These are phyloP conservation scores for Pandion haliaetus DNA, from an alignment of 2,113 vertebrate genomes.

Conservation along the genomic window DNA sequence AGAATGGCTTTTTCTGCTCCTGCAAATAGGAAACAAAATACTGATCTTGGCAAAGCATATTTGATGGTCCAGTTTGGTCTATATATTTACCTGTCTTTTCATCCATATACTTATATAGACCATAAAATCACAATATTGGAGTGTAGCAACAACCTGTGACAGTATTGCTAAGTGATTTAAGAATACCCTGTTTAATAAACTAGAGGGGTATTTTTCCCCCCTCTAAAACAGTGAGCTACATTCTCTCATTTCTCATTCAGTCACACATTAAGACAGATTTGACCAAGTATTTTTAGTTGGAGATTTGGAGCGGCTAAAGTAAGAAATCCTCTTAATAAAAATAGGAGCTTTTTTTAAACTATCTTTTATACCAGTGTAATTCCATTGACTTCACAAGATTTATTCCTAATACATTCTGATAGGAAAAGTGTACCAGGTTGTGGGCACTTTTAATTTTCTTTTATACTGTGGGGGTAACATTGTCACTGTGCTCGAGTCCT, in stretches of 20 bases:
- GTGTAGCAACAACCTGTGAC: not conserved
- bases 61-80: fast-evolving
- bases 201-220: fast-evolving
- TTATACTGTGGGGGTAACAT: fast-evolving
- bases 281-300: constrained; percentile 53
- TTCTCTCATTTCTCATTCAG: constrained; percentile 29
- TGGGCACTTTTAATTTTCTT: not conserved
- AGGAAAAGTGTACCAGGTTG: not conserved
- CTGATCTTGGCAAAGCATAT: not conserved
- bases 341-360: constrained; percentile 3
- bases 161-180: not conserved
- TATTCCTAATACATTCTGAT: not conserved
- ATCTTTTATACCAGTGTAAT: constrained; percentile 46
- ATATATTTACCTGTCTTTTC: not conserved
- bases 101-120: not conserved
- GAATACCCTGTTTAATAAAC: not conserved
- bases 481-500: not conserved
- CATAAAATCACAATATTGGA: not conserved
- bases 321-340: constrained; percentile 64
- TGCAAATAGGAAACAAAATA: not conserved
- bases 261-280: constrained; percentile 42
- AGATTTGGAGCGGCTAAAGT: constrained; percentile 38
- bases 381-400: constrained; percentile 29
- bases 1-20: not conserved
- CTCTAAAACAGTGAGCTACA: not conserved